A percentile compares a stretch with the other conserved stretches of the same genome.
These are phyloP conservation scores for Ariolimax columbianus DNA, from an alignment of 2,888 invertebrate genomes.

Conservation along the genomic window DNA sequence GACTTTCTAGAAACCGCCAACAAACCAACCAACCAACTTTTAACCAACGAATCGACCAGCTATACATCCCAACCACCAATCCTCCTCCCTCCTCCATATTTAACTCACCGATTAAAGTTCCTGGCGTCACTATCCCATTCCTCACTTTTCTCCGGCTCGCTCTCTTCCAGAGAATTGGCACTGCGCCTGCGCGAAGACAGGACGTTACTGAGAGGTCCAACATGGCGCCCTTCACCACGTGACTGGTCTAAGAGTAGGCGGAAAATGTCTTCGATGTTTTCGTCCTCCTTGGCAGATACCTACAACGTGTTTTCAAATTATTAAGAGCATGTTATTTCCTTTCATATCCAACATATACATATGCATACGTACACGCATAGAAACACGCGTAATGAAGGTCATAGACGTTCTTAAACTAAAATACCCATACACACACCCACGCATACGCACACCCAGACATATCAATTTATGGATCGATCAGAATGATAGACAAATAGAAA, in stretches of 20 bases:
- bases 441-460: too few relatives aligned
- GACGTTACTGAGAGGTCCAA: constrained; percentile 59
- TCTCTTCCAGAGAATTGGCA: constrained; percentile 80
- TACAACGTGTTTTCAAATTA: too few relatives aligned
- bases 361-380: background rate
- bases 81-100: too few relatives aligned
- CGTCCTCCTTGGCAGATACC: constrained; percentile 82
- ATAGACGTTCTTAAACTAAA: too few relatives aligned
- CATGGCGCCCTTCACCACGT: constrained; percentile 76
- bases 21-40: too few relatives aligned
- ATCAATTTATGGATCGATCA: too few relatives aligned
- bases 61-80: too few relatives aligned
- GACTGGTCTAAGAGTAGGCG: constrained; percentile 88
- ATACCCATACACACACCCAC: too few relatives aligned
- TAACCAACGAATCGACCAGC: too few relatives aligned
- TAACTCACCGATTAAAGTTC: constrained; percentile 59
- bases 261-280: constrained; percentile 89
- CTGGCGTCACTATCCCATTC: constrained; percentile 75
- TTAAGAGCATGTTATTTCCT: too few relatives aligned
- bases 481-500: background rate
- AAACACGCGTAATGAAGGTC: background rate
- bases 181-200: constrained; percentile 84
- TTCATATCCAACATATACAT: background rate
- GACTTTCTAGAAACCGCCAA: too few relatives aligned
- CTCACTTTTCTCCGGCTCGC: constrained; percentile 78